These are phyloP conservation scores for Tenrec ecaudatus DNA, from an alignment of 2,113 vertebrate species.

Conservation along the genomic window DNA sequence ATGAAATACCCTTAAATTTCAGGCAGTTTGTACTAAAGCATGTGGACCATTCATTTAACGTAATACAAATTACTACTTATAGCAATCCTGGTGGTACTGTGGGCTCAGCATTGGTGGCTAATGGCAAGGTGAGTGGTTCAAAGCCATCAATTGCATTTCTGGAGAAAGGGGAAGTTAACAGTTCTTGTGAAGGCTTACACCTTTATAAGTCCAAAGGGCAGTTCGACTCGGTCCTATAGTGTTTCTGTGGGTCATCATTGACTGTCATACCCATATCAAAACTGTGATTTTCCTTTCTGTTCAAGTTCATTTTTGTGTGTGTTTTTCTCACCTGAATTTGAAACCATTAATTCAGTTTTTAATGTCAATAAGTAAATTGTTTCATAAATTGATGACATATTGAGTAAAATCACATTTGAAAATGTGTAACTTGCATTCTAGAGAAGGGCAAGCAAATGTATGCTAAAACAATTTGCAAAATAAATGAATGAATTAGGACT, in stretches of 20 bases:
- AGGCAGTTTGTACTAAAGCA: background rate
- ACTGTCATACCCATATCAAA: too few species aligned
- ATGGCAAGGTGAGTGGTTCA: too few species aligned
- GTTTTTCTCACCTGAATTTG: background rate
- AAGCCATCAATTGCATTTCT: too few species aligned
- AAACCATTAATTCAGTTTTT: background rate
- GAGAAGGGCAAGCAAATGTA: too few species aligned
- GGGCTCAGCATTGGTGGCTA: too few species aligned
- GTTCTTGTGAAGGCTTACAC: too few species aligned
- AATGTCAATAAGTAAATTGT: background rate
- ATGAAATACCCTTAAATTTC: background rate
- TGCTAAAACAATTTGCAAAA: too few species aligned
- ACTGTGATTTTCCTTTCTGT: background rate
- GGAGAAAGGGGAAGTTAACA: too few species aligned
- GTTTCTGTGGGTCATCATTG: too few species aligned
- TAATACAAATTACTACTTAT: background rate
- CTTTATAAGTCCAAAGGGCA: too few species aligned
- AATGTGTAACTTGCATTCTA: background rate
- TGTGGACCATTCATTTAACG: constrained; percentile 15
- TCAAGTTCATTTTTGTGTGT: background rate
- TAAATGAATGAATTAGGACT: background rate
- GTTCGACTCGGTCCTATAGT: too few species aligned
- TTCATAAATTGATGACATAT: constrained; percentile 1
- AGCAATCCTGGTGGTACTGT: background rate
- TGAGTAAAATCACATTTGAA: constrained; percentile 8